Evolutionary conservation across 2,888 invertebrate species (phyloP).

Genomic region (Adelphocoris suturalis): DNA sequence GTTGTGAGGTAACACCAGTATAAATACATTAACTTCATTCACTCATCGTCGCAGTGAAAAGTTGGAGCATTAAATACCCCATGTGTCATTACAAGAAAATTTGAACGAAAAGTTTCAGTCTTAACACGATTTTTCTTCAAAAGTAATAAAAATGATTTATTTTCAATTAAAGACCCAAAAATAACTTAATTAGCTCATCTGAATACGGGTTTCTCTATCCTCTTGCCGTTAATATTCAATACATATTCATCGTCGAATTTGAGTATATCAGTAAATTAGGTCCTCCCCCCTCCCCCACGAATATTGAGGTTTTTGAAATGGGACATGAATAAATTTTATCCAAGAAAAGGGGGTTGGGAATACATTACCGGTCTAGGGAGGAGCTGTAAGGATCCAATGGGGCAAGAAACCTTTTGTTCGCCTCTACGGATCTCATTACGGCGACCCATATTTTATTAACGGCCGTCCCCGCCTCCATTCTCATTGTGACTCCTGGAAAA

Average conservation of each 20-base stretch:
- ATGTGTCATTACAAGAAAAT: no score
- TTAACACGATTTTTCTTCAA: no score
- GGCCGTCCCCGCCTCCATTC: not conserved
- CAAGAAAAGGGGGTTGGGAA: not conserved
- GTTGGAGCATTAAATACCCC: no score
- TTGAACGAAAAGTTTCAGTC: no score
- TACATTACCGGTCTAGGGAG: not conserved
- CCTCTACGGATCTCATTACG: conserved; percentile 12
- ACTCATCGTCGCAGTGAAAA: no score
- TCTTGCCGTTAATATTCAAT: not conserved
- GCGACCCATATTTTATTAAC: conserved; percentile 21
- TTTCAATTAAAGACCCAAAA: no score
- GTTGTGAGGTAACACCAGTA: no score
- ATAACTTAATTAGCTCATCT: no score
- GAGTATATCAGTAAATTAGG: conserved; percentile 17
- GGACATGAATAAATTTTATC: conserved; percentile 25
- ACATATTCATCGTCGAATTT: not conserved
- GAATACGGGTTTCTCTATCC: no score
- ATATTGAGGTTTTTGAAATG: conserved; percentile 11
- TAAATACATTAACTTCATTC: no score
- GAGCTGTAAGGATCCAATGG: conserved; percentile 18
- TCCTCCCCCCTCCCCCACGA: not conserved
- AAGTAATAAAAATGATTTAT: no score
- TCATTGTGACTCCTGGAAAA: conserved; percentile 3
- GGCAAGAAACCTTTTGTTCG: conserved; percentile 36